Evolutionary conservation across 2,113 vertebrate genomes (phyloP).

Genomic region (Galemys pyrenaicus): DNA sequence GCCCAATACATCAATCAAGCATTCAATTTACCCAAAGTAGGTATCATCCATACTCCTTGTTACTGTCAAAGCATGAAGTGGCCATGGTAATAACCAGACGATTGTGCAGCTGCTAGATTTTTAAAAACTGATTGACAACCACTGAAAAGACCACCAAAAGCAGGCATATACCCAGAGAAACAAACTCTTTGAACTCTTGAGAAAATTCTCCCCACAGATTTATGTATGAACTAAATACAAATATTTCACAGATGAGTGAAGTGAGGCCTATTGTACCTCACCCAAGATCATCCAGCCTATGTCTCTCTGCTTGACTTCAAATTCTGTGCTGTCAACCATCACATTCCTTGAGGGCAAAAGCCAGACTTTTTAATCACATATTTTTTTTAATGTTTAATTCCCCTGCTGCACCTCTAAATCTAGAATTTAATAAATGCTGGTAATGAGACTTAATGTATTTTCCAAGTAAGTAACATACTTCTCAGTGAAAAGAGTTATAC

Average conservation of each 20-base stretch:
- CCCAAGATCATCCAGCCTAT: neutral
- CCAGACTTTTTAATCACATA: neutral
- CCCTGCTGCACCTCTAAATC: neutral
- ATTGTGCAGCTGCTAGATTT: neutral
- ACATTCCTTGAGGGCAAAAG: neutral
- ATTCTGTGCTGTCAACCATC: neutral
- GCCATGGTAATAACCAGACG: neutral
- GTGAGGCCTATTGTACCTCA: neutral
- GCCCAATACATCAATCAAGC: neutral
- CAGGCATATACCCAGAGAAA: neutral
- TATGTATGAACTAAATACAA: neutral
- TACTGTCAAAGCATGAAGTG: neutral
- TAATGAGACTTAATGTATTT: neutral
- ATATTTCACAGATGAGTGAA: neutral
- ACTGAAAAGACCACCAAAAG: neutral
- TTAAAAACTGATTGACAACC: neutral
- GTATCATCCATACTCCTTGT: neutral
- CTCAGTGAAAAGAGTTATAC: constrained; percentile 6
- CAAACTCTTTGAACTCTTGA: neutral
- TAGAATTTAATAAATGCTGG: neutral
- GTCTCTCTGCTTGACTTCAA: neutral
- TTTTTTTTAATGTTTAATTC: constrained; percentile 8
- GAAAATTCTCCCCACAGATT: neutral
- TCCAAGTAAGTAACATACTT: neutral
- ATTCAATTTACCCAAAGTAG: neutral